phyloP scores from a whole-genome alignment of 2,888 invertebrate species.

The Cryptocephalus moraei region DNA sequence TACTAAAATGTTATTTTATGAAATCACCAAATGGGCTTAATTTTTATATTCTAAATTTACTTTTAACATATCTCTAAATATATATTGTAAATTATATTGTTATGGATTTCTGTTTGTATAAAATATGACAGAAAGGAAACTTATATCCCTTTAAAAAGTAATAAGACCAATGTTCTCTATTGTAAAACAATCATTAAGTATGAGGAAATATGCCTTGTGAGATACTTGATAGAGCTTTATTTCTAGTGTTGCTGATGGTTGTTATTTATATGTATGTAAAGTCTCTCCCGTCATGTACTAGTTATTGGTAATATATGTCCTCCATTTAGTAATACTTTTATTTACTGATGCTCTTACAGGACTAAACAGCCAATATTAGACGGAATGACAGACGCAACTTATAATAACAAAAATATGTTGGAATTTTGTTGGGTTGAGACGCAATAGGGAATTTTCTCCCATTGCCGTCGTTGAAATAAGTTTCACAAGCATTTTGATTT shows the following conservation, averaged over 20 bases:
- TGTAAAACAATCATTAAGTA: slow-evolving; percentile 27
- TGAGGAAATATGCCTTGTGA: slow-evolving; percentile 30
- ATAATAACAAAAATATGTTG: no score
- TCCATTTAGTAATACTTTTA: slow-evolving; percentile 21
- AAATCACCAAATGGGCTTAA: neutral
- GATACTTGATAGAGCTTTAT: slow-evolving; percentile 28
- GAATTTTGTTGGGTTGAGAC: no score
- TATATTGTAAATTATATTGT: neutral
- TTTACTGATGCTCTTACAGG: neutral
- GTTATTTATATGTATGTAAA: slow-evolving; percentile 34
- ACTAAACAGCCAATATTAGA: no score
- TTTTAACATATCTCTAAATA: neutral
- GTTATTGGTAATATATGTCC: slow-evolving; percentile 34
- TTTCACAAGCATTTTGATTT: no score
- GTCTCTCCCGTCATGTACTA: slow-evolving; percentile 23
- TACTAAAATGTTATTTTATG: no score
- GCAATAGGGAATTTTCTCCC: no score
- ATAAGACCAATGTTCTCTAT: slow-evolving; percentile 23
- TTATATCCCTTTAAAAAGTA: neutral
- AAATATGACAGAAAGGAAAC: neutral
- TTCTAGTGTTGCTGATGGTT: slow-evolving; percentile 26
- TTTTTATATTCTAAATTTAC: neutral
- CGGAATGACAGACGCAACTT: no score
- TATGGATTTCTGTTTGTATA: neutral
- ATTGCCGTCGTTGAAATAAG: no score